phyloP scores from a whole-genome alignment of 2,797 vertebrate genomes.

The Urosaurus nigricauda region DNA sequence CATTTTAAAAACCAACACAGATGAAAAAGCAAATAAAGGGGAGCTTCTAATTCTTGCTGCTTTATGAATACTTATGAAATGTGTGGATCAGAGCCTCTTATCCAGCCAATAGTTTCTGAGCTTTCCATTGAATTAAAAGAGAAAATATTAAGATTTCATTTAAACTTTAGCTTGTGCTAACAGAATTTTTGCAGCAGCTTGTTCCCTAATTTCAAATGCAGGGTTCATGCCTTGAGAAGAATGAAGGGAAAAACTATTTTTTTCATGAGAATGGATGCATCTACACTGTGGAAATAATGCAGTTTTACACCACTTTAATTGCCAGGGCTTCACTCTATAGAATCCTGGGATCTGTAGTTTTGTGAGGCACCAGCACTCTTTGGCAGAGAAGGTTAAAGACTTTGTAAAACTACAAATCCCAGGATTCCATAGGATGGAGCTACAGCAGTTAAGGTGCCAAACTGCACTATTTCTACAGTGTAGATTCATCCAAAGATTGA shows the following conservation, averaged over 20 bases:
- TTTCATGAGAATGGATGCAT: no score
- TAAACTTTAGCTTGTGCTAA: conserved; percentile 42
- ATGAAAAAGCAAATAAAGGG: conserved; percentile 61
- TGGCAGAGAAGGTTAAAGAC: no score
- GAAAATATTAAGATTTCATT: conserved; percentile 60
- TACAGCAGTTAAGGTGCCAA: no score
- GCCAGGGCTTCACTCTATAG: no score
- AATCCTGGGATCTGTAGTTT: no score
- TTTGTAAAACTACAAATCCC: no score
- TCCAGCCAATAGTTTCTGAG: conserved; percentile 57
- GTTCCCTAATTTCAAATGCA: conserved; percentile 18
- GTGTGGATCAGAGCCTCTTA: conserved; percentile 64
- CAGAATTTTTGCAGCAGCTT: conserved; percentile 15
- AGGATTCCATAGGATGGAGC: no score
- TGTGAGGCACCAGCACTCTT: no score
- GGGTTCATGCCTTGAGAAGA: conserved; percentile 22
- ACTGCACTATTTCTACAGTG: no score
- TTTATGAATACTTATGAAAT: conserved; percentile 72
- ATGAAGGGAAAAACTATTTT: not conserved
- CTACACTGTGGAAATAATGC: no score
- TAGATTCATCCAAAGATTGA: not conserved
- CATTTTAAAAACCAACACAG: conserved; percentile 59
- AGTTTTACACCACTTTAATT: no score
- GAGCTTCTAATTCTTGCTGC: conserved; percentile 60
- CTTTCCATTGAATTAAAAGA: conserved; percentile 59